phyloP scores from a whole-genome alignment of 2,888 invertebrate species.

The Cephus spinipes region DNA sequence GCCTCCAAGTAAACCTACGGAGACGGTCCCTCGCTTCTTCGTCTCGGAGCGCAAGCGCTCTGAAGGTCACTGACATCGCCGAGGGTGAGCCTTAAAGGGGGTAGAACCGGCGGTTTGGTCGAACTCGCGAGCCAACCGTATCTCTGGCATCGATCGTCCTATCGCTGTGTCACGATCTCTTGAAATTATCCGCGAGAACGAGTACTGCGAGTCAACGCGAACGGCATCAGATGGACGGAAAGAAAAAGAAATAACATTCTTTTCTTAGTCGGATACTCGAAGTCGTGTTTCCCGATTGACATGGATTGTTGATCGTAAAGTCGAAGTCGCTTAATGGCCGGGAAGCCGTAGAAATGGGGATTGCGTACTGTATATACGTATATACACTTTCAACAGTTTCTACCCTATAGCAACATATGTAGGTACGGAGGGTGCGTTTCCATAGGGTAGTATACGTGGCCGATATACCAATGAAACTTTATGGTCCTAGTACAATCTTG shows the following conservation, averaged over 20 bases:
- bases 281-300: background rate
- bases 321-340: background rate
- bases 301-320: background rate
- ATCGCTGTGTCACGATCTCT: background rate
- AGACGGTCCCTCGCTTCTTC: background rate
- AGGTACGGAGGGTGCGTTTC: background rate
- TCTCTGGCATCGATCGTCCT: background rate
- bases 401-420: background rate
- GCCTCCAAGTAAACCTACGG: background rate
- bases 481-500: conserved; percentile 44
- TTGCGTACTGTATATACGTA: background rate
- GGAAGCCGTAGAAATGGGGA: background rate
- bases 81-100: background rate
- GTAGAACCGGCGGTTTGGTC: background rate
- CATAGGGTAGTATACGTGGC: background rate
- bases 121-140: background rate
- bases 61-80: background rate
- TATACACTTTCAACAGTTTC: background rate
- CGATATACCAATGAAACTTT: conserved; percentile 28
- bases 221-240: background rate
- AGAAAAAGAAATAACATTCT: background rate
- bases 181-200: background rate
- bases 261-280: background rate
- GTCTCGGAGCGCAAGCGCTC: background rate
- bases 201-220: background rate